phyloP scores from a whole-genome alignment of 1,140 invertebrate species.

The Drosophila auraria region DNA sequence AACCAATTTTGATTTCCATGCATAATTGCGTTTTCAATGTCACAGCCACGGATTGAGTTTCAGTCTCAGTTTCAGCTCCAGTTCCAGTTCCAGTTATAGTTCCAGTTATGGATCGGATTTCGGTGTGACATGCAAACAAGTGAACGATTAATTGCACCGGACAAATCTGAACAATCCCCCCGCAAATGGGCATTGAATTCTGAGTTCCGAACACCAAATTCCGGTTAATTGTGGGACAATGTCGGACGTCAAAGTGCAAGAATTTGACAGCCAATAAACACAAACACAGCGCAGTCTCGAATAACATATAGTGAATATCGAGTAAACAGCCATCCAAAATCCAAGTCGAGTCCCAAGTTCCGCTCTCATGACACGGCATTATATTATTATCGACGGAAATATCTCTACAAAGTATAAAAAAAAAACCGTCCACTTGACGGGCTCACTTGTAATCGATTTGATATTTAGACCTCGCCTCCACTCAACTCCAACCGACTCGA shows the following conservation, averaged over 20 bases:
- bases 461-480: constrained; percentile 61
- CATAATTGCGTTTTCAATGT: constrained; percentile 75
- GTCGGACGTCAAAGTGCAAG: constrained; percentile 77
- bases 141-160: constrained; percentile 73
- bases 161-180: constrained; percentile 55
- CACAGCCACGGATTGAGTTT: constrained; percentile 16
- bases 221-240: constrained; percentile 70
- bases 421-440: constrained; percentile 42
- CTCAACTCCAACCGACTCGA: constrained; percentile 46
- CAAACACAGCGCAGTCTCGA: constrained; percentile 32
- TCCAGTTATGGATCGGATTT: constrained; percentile 18
- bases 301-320: constrained; percentile 39
- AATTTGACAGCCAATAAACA: constrained; percentile 68
- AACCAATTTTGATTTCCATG: constrained; percentile 58
- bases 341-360: constrained; percentile 45
- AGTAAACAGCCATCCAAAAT: constrained; percentile 21
- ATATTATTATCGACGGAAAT: constrained; percentile 59
- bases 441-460: constrained; percentile 63
- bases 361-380: constrained; percentile 69
- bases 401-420: background rate
- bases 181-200: constrained; percentile 56
- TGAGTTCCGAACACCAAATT: constrained; percentile 22
- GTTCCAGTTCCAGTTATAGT: constrained; percentile 21
- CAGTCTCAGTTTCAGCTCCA: constrained; percentile 8
- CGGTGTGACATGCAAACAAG: constrained; percentile 66